Percentiles rank a stretch among this genome's conserved stretches.
phyloP scores from a whole-genome alignment of 2,113 vertebrate genomes.

The Centrocercus urophasianus region DNA sequence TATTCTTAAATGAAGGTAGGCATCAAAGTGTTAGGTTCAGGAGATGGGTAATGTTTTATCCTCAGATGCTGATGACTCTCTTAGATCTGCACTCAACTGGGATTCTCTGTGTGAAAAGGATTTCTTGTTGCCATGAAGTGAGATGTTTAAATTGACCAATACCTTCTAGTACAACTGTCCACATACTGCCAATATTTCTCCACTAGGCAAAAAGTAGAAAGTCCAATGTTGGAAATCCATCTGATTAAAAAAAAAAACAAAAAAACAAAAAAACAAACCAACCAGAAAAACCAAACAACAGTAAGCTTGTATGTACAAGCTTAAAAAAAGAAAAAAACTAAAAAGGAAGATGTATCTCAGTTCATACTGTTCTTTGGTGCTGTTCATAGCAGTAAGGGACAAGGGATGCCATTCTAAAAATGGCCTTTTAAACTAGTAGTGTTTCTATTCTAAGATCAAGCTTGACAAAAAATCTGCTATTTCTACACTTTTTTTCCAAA shows the following conservation, averaged over 20 bases:
- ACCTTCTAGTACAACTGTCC: too few species aligned
- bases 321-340: neutral
- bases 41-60: neutral
- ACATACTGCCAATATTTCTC: too few species aligned
- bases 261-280: neutral
- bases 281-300: neutral
- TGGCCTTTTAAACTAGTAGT: conserved; percentile 4
- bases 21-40: neutral
- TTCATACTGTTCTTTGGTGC: conserved; percentile 1
- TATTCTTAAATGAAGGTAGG: neutral
- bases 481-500: neutral
- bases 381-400: neutral
- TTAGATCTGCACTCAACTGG: neutral
- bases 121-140: neutral
- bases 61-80: neutral
- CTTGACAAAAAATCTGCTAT: neutral
- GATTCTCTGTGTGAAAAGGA: neutral
- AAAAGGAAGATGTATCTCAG: neutral
- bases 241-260: neutral
- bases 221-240: neutral
- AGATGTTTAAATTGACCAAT: neutral
- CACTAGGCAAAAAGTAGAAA: too few species aligned
- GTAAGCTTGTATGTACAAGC: neutral
- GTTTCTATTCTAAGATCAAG: conserved; percentile 13
- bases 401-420: conserved; percentile 18